Percentiles rank a stretch among this genome's conserved stretches.
These are phyloP conservation scores for Nasonia giraulti DNA, from an alignment of 1,140 invertebrate species.

Conservation along the genomic window DNA sequence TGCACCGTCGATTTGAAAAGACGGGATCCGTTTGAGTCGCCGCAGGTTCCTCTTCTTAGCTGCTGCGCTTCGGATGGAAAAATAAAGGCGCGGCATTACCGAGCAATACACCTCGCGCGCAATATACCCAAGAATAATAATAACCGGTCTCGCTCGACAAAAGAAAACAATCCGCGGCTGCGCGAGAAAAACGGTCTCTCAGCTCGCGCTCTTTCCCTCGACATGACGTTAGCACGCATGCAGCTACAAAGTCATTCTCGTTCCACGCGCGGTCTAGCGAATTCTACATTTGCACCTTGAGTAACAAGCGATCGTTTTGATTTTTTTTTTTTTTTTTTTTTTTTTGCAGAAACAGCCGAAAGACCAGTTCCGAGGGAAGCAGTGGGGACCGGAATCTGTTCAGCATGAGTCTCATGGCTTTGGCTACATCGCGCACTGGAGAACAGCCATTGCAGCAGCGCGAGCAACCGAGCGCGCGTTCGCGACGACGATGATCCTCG, in stretches of 20 bases:
- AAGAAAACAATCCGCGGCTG: background rate
- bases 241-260: no score
- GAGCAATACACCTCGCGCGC: background rate
- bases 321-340: background rate
- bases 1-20: no score
- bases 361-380: conserved; percentile 19
- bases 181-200: no score
- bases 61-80: no score
- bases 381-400: conserved; percentile 30
- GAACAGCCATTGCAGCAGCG: background rate
- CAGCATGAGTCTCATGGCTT: conserved; percentile 17
- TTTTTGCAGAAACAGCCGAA: background rate
- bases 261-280: no score
- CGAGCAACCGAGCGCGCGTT: background rate
- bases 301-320: conserved; percentile 35
- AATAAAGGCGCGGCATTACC: no score
- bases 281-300: background rate
- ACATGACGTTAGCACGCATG: no score
- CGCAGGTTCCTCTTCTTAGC: no score
- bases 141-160: conserved; percentile 9
- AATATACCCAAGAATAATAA: conserved; percentile 6
- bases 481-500: conserved; percentile 23
- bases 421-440: background rate
- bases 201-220: no score
- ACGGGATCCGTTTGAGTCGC: no score